Conservation (phyloP, 2,797 vertebrate species). For the Mycteria americana region DNA sequence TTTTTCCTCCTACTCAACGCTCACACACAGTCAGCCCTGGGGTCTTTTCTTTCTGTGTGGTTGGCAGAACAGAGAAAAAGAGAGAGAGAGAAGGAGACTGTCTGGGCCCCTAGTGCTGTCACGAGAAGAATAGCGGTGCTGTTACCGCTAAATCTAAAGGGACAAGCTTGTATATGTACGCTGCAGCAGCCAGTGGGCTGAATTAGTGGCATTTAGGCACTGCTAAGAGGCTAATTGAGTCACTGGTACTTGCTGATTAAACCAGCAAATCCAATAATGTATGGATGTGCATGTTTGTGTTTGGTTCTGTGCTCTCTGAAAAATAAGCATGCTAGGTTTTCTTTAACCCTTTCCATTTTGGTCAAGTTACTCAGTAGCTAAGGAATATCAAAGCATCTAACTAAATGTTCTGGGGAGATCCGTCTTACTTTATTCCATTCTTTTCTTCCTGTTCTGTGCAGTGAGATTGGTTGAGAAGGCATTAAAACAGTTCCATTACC, state of each 20-base stretch:
- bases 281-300: conserved; percentile 47
- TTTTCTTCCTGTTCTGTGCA: neutral
- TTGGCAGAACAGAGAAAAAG: conserved; percentile 50
- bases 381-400: neutral
- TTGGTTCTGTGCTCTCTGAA: conserved; percentile 24
- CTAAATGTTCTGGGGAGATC: neutral
- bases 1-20: conserved; percentile 64
- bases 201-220: conserved; percentile 66
- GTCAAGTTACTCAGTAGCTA: neutral
- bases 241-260: conserved; percentile 67
- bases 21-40: conserved; percentile 57
- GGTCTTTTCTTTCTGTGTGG: conserved; percentile 67
- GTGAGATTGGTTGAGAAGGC: neutral
- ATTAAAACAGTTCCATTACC: neutral
- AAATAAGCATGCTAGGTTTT: neutral
- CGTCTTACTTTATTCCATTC: neutral
- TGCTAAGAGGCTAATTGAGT: conserved; percentile 66
- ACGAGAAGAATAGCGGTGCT: conserved; percentile 60
- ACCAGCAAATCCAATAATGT: conserved; percentile 56
- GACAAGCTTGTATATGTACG: conserved; percentile 54
- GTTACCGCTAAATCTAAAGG: conserved; percentile 46
- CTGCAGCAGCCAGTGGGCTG: conserved; percentile 58
- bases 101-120: conserved; percentile 64
- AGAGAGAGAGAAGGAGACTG: conserved; percentile 37
- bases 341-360: neutral